phyloP scores from a whole-genome alignment of 2,113 vertebrate species.

The Salvelinus namaycush region DNA sequence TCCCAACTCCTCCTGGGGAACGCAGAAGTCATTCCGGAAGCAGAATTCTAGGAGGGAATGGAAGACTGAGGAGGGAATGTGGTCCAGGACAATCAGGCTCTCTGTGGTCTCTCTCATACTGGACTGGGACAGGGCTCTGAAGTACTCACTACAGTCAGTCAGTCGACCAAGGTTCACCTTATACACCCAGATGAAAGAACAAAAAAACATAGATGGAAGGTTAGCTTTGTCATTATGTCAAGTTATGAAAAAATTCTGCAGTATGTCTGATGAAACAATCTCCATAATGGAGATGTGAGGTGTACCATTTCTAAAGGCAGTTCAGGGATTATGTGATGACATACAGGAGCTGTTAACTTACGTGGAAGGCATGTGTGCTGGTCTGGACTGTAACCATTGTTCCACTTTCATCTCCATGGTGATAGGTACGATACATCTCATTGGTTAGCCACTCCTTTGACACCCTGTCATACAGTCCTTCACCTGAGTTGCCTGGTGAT shows the following conservation, averaged over 20 bases:
- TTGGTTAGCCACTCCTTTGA: slow-evolving; percentile 63
- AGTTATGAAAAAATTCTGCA: not conserved
- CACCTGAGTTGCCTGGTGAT: slow-evolving; percentile 5
- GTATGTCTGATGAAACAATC: too few relatives aligned
- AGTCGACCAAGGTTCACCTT: slow-evolving; percentile 72
- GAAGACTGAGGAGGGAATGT: slow-evolving; percentile 69
- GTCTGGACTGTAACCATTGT: slow-evolving; percentile 70
- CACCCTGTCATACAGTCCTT: not conserved
- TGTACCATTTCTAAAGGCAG: not conserved
- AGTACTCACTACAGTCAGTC: slow-evolving; percentile 71
- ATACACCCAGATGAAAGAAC: not conserved
- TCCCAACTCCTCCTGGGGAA: slow-evolving; percentile 54
- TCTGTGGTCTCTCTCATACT: slow-evolving; percentile 74
- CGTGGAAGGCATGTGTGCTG: slow-evolving; percentile 66
- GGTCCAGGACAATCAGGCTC: slow-evolving; percentile 62
- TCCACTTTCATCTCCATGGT: slow-evolving; percentile 34
- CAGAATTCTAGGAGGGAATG: slow-evolving; percentile 71
- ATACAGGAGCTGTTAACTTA: slow-evolving; percentile 47
- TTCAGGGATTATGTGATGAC: not conserved
- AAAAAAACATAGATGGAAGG: not conserved
- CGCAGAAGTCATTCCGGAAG: slow-evolving; percentile 58
- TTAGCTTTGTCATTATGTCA: not conserved
- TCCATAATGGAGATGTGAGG: not conserved
- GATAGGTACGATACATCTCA: slow-evolving; percentile 58
- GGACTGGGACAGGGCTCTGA: slow-evolving; percentile 72